phyloP scores from a whole-genome alignment of 2,888 invertebrate genomes.

The Philonicus albiceps region DNA sequence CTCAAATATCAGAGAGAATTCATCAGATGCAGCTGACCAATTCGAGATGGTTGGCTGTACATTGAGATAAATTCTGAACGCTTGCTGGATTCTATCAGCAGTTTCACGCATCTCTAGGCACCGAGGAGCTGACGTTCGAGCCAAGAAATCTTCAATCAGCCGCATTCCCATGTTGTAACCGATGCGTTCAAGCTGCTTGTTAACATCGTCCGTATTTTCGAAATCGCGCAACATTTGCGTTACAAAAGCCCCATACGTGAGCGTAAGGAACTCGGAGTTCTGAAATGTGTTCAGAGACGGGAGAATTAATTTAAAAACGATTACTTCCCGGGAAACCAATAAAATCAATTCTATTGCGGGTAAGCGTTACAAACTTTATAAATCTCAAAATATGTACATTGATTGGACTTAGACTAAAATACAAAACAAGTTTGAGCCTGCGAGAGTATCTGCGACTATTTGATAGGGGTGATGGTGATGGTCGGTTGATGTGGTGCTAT shows the following conservation, averaged over 20 bases:
- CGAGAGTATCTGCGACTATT: slow-evolving; percentile 50
- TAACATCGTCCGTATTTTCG: slow-evolving; percentile 97
- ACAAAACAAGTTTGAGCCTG: neutral
- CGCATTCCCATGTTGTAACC: slow-evolving; percentile 99
- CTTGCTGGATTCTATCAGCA: slow-evolving; percentile 91
- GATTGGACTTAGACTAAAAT: slow-evolving; percentile 20
- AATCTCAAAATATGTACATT: slow-evolving; percentile 13
- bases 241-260: slow-evolving; percentile 97
- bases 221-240: slow-evolving; percentile 96
- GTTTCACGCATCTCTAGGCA: slow-evolving; percentile 97
- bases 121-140: slow-evolving; percentile 85
- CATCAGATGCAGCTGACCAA: slow-evolving; percentile 94
- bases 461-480: slow-evolving; percentile 62
- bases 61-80: slow-evolving; percentile 82
- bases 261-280: slow-evolving; percentile 95
- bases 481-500: slow-evolving; percentile 62
- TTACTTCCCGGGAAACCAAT: neutral
- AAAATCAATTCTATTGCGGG: slow-evolving; percentile 23
- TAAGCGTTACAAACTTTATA: slow-evolving; percentile 7
- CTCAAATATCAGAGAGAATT: slow-evolving; percentile 95
- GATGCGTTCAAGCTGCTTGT: slow-evolving; percentile 92
- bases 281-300: slow-evolving; percentile 62
- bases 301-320: neutral
- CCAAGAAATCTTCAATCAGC: slow-evolving; percentile 96
- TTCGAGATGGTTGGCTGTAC: slow-evolving; percentile 92